phyloP scores from a whole-genome alignment of 2,797 vertebrate species.

The Rhinella marina region DNA sequence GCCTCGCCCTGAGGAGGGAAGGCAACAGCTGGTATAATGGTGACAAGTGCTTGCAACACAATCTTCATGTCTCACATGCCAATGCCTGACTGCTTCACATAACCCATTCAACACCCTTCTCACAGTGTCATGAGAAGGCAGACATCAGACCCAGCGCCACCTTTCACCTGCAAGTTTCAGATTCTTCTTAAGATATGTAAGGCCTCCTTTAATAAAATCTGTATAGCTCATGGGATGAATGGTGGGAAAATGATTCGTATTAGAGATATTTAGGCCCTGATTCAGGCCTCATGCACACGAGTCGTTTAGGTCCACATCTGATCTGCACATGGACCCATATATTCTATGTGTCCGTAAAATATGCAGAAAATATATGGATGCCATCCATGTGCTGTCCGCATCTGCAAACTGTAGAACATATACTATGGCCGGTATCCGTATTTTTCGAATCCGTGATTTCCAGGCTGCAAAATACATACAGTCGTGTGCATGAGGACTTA shows the following conservation, averaged over 20 bases:
- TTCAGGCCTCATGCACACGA: too few relatives aligned
- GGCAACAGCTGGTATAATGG: constrained; percentile 46
- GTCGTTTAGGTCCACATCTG: too few relatives aligned
- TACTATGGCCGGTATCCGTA: too few relatives aligned
- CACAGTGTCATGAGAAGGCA: background rate
- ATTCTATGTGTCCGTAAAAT: too few relatives aligned
- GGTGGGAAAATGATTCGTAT: background rate
- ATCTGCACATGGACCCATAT: too few relatives aligned
- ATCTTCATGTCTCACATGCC: constrained; percentile 44
- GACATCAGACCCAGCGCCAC: background rate
- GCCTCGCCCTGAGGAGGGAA: constrained; percentile 25
- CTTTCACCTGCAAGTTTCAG: constrained; percentile 35
- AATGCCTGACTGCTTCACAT: background rate
- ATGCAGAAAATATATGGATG: too few relatives aligned
- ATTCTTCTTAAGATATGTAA: background rate
- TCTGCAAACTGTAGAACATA: too few relatives aligned
- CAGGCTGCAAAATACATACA: too few relatives aligned
- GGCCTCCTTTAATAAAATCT: background rate
- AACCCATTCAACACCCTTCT: constrained; percentile 22
- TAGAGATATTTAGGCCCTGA: background rate
- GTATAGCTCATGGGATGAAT: background rate
- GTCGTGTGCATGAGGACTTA: too few relatives aligned
- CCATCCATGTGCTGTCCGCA: too few relatives aligned
- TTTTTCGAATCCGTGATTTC: too few relatives aligned
- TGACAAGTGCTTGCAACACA: constrained; percentile 50